Evolutionary conservation across 1,140 invertebrate genomes (phyloP).

Genomic region (Reticulitermes speratus): DNA sequence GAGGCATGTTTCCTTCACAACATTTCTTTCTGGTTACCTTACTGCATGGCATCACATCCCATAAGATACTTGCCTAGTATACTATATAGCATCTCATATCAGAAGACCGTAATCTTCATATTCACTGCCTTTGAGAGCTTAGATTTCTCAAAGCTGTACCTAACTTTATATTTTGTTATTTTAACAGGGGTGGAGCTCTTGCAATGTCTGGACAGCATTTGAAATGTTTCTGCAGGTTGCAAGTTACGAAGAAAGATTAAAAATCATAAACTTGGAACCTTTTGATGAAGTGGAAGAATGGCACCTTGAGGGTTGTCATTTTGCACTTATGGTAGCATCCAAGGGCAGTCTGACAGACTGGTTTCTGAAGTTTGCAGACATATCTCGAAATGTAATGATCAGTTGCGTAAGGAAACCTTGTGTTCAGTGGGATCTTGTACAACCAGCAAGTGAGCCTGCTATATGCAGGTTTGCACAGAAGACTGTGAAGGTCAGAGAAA

Average conservation of each 20-base stretch:
- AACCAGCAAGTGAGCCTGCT: background rate
- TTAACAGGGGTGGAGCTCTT: constrained; percentile 49
- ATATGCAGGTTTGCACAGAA: constrained; percentile 5
- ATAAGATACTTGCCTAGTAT: no score
- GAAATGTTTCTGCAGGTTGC: constrained; percentile 46
- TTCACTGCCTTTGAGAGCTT: no score
- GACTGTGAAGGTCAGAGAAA: background rate
- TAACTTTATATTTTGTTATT: background rate
- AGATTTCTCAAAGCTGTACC: no score
- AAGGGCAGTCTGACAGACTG: constrained; percentile 31
- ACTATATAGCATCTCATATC: no score
- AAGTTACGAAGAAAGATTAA: constrained; percentile 43
- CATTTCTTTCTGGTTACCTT: no score
- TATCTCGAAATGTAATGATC: background rate
- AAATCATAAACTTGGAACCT: constrained; percentile 49
- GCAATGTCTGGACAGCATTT: constrained; percentile 47
- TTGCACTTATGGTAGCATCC: constrained; percentile 48
- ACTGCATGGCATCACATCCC: no score
- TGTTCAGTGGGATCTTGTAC: constrained; percentile 24
- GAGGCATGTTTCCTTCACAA: no score
- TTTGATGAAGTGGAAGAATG: constrained; percentile 60
- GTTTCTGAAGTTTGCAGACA: background rate
- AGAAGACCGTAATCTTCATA: no score
- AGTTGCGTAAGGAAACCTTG: background rate
- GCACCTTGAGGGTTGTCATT: constrained; percentile 56